Evolutionary conservation across 2,797 vertebrate species (phyloP).

Genomic region (Urosaurus nigricauda): DNA sequence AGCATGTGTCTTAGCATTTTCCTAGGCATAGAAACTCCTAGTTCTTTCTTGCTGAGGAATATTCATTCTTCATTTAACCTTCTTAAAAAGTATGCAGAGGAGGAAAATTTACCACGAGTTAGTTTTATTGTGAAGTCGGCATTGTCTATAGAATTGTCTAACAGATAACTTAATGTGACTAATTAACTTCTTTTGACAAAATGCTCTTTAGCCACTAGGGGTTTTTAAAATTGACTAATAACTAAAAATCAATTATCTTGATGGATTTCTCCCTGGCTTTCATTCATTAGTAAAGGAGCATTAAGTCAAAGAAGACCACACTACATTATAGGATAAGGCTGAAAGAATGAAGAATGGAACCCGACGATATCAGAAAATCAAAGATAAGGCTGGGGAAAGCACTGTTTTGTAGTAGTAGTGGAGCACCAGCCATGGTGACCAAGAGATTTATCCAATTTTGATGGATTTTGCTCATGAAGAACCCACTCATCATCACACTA

Average conservation of each 20-base stretch:
- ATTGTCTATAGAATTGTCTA: background rate
- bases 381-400: background rate
- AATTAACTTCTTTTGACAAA: constrained; percentile 60
- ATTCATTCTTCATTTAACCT: constrained; percentile 7
- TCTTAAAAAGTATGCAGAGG: background rate
- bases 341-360: background rate
- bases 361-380: background rate
- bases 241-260: constrained; percentile 63
- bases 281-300: constrained; percentile 44
- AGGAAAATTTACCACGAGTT: constrained; percentile 9
- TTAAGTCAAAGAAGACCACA: constrained; percentile 26
- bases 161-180: constrained; percentile 45
- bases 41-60: background rate
- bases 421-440: background rate
- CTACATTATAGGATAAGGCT: background rate
- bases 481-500: background rate
- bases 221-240: constrained; percentile 59
- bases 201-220: constrained; percentile 46
- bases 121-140: constrained; percentile 16
- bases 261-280: constrained; percentile 54
- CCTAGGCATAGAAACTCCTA: background rate
- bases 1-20: background rate
- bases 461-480: background rate
- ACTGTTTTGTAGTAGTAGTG: background rate
- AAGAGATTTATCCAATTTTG: background rate